Base-by-base conservation (phyloP, 2,888 invertebrate species). In the Ditylenchus weischeri region DNA sequence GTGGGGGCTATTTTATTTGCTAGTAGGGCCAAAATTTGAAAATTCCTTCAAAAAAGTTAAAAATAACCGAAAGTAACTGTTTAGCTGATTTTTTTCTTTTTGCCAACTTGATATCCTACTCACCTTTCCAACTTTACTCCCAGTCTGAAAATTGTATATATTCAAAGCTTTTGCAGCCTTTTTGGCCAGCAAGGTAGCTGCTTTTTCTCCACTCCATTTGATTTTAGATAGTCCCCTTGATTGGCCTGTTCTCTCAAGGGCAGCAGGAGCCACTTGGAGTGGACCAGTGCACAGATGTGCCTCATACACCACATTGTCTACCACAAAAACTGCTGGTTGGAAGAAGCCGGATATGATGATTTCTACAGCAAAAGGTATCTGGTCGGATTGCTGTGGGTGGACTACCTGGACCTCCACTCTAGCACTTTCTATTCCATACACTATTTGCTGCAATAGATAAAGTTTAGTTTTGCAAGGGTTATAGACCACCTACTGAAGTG, bases 401-500 rank as follows among this genome's bases (percentile, higher is more conserved):
- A 50, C 50, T 19, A 50, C 50, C 6, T 50, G 50, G 21, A 50
- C 50, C 6, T 50, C 50, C 5, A 50, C 50, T 19, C 50, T 18
- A 4, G 50, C 3, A 19, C n/a, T 50, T 18, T 50, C 50, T 21
- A 50, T 50, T 50, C n/a, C n/a, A 21, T 50, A 50, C 21, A 50
- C 50, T 50, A 50, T 50, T 50, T 50, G 50, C 50, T 50, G 50
- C 18, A 50, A 50, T 19, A 18, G 21, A 6, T 2, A 18, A 50
- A 29, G 5, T 2, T 29, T 29, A 29, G 29, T 29, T 29, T 4
- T 29, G 29, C 2, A 5, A 4, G 29, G 2, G 29, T 19, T 2
- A 4, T 18, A 50, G 50, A 50, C 18, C 15, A 18, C 62, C 8
- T 35, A 62, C 62, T 19, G 75, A 65, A 23, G 79, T 79, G 68